These are phyloP conservation scores for Rhyacophila evoluta DNA, from an alignment of 2,888 invertebrate genomes.

Conservation along the genomic window DNA sequence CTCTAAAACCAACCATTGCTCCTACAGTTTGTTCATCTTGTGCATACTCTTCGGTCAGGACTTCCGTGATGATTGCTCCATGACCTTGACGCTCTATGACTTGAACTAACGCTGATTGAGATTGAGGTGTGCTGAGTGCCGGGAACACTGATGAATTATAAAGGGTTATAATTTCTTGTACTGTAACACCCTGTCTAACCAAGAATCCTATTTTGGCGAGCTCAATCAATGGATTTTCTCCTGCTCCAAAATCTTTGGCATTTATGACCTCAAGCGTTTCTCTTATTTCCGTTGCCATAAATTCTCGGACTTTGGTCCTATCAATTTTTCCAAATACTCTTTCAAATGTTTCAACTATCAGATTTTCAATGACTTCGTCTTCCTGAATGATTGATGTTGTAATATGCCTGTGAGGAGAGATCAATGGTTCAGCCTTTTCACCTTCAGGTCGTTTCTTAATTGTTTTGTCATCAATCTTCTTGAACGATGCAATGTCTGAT, in stretches of 20 bases:
- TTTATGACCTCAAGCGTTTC: conserved; percentile 80
- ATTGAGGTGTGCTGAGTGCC: conserved; percentile 81
- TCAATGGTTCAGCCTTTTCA: conserved; percentile 66
- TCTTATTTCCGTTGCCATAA: conserved; percentile 79
- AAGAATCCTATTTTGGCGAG: conserved; percentile 86
- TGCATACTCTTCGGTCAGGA: conserved; percentile 83
- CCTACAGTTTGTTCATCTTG: conserved; percentile 82
- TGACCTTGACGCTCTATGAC: conserved; percentile 87
- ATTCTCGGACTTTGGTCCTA: conserved; percentile 69
- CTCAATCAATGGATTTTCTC: conserved; percentile 82
- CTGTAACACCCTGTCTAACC: conserved; percentile 80
- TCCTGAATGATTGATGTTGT: conserved; percentile 71
- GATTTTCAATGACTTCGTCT: conserved; percentile 69
- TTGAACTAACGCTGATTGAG: conserved; percentile 86
- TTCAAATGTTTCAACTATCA: conserved; percentile 70
- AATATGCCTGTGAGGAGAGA: conserved; percentile 72
- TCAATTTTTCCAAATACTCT: conserved; percentile 69
- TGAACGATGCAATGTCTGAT: conserved; percentile 73
- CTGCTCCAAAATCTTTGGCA: conserved; percentile 84
- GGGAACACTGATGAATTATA: conserved; percentile 86
- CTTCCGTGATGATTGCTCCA: conserved; percentile 83
- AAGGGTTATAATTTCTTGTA: conserved; percentile 81
- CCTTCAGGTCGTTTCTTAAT: conserved; percentile 61
- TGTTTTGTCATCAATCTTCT: conserved; percentile 72
- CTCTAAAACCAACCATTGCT: conserved; percentile 85